Evolutionary conservation across 2,113 vertebrate species (phyloP), one percentile per base, ranked within the genome.

Genomic region (Pelodiscus sinensis): DNA sequence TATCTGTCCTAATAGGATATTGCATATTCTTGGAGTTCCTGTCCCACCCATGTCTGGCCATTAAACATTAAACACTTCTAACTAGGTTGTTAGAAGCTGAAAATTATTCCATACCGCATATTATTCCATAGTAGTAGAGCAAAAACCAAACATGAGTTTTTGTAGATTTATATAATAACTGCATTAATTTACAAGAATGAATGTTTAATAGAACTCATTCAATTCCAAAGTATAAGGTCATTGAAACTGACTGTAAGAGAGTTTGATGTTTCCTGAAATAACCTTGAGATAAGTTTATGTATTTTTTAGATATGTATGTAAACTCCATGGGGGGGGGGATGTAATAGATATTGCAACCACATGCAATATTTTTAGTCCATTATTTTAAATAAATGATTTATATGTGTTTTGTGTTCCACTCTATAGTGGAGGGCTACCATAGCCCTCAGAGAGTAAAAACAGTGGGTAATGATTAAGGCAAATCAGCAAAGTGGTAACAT

Each of bases 171-270:
- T 77, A 81, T 79, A 10, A 68, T 85, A 94, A 84, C 89, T 80
- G 1, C 60, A 73, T 84, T 91, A 44, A 62, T 93, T 81, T 90
- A 88, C 81, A 75, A 94, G 51, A 51, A 5, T 91, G 88, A 71
- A 65, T 31, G 22, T 82, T 80, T 62, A 54, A 31, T 86, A 85
- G 35, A 87, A 56, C 86, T 58, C 71, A 83, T 85, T 85, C 71
- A 91, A 91, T 88, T 87, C 22, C 52, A 89, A n/a, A n/a, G 29
- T 85, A 27, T 85, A 90, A 80, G 65, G 71, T 91, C 60, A 80
- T 50, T 80, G n/a, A 44, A 89, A 90, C 27, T 82, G 89, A 35
- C 9, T 9, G n/a, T 21, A 15, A 71, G 18, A 71, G 65, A 19
- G 31, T 21, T 71, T 35, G 31, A 35, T n/a, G n/a, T 71, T 71